A percentile compares a stretch with the other conserved stretches of the same genome.
Conservation (phyloP, 2,113 vertebrate species). For the Cheilinus undulatus region DNA sequence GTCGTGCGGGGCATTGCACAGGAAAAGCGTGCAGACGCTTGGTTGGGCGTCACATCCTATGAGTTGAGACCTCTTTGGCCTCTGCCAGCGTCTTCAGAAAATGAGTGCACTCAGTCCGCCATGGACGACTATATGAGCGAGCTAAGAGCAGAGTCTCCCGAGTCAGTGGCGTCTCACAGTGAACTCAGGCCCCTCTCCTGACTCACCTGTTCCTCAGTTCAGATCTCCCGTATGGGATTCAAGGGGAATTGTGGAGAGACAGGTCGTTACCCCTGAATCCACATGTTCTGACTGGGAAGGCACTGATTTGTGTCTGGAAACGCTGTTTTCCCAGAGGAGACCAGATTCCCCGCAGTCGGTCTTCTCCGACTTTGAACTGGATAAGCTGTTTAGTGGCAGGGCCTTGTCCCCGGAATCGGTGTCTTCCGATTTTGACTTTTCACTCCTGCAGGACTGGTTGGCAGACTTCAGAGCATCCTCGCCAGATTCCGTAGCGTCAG, state of each 20-base stretch:
- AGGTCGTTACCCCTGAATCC: constrained; percentile 32
- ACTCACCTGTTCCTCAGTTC: constrained; percentile 55
- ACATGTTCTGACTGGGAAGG: constrained; percentile 21
- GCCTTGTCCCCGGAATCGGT: no score
- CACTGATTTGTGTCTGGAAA: constrained; percentile 14
- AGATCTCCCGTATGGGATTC: background rate
- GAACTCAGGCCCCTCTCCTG: constrained; percentile 37
- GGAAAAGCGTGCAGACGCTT: background rate
- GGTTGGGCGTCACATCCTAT: background rate
- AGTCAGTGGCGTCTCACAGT: constrained; percentile 17
- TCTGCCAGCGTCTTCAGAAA: no score
- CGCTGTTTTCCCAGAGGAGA: constrained; percentile 8
- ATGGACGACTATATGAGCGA: no score
- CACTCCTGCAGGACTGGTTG: no score
- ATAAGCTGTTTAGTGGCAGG: no score
- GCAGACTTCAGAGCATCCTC: no score
- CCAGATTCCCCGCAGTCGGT: constrained; percentile 28
- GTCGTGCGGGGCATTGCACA: background rate
- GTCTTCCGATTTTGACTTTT: no score
- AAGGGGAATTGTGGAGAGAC: background rate
- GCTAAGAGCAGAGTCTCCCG: background rate
- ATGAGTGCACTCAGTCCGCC: no score
- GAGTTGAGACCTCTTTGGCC: background rate
- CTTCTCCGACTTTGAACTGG: no score
- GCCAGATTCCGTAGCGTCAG: no score